These are phyloP conservation scores for Tetramorium parvispinum DNA, from an alignment of 1,140 invertebrate species.

Conservation along the genomic window DNA sequence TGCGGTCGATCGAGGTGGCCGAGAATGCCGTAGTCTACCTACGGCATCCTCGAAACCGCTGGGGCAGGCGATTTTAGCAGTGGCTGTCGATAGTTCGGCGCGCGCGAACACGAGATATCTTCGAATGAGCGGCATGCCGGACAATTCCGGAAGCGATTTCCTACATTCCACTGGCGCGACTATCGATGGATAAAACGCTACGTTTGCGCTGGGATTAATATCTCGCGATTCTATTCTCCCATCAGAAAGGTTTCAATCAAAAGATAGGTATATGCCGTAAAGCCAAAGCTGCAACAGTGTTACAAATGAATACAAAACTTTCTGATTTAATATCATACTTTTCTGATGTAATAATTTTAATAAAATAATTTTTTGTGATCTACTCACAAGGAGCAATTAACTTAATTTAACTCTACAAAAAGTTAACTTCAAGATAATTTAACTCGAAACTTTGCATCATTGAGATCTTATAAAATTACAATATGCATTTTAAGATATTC, in stretches of 20 bases:
- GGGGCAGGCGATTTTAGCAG: constrained; percentile 23
- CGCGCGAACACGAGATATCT: constrained; percentile 26
- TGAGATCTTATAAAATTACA: background rate
- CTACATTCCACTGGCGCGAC: constrained; percentile 17
- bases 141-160: constrained; percentile 49
- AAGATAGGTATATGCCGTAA: background rate
- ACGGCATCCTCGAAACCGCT: constrained; percentile 51
- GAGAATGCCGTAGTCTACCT: constrained; percentile 65
- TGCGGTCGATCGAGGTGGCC: constrained; percentile 71
- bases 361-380: too few species aligned
- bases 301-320: background rate
- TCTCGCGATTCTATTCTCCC: background rate
- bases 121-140: constrained; percentile 16
- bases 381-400: too few species aligned
- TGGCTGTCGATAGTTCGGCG: constrained; percentile 21
- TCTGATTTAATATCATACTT: background rate
- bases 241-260: background rate
- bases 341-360: too few species aligned
- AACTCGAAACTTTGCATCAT: background rate
- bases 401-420: too few species aligned
- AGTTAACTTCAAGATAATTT: background rate
- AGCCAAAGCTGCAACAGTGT: background rate
- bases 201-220: background rate
- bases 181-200: background rate
- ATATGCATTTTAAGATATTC: background rate